Evolutionary conservation across 2,888 invertebrate species (phyloP), one percentile per base, ranked within the genome.

Genomic region (Zeuzera pyrina): DNA sequence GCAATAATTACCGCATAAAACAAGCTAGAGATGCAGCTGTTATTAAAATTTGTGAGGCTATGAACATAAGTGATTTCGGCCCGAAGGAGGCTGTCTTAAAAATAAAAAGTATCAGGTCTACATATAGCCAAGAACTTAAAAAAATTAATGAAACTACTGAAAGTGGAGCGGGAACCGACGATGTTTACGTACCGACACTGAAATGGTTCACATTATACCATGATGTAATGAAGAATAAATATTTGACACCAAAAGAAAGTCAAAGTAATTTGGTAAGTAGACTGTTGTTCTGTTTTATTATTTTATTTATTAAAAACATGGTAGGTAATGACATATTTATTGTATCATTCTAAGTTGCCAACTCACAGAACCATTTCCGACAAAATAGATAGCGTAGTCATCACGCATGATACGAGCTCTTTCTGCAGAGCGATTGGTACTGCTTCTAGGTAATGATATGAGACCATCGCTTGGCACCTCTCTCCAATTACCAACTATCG

Each of bases 341-440:
- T 15, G 15, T 10, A 37, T 32, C n/a, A n/a, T n/a, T n/a, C 42
- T 16, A 10, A 22, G 12, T 32, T 47, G 43, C 43, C 46, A 48
- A 19, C 32, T 15, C 5, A 45, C 42, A 27, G 40, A 26, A 13
- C 42, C 42, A 16, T 38, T 34, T 29, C 36, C 36, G 8, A 39
- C 41, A 38, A 45, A 45, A 35, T 42, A 44, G 23, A 33, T 15
- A 5, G 42, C 36, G 29, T 42, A 43, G 29, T n/a, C n/a, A n/a
- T n/a, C n/a, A n/a, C n/a, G n/a, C n/a, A n/a, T n/a, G n/a, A n/a
- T 32, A 33, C 23, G 31, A 29, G 35, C 30, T 13, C 15, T 35
- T 30, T 38, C 12, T 11, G 36, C 29, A 21, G 39, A 37, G 10
- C 15, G 15, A 30, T 38, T 38, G 2, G 30, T 16, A 19, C 15